Evolutionary conservation across 2,797 vertebrate species (phyloP), one percentile per base, ranked within the genome.

Genomic region (Xiphorhynchus erythropygius): DNA sequence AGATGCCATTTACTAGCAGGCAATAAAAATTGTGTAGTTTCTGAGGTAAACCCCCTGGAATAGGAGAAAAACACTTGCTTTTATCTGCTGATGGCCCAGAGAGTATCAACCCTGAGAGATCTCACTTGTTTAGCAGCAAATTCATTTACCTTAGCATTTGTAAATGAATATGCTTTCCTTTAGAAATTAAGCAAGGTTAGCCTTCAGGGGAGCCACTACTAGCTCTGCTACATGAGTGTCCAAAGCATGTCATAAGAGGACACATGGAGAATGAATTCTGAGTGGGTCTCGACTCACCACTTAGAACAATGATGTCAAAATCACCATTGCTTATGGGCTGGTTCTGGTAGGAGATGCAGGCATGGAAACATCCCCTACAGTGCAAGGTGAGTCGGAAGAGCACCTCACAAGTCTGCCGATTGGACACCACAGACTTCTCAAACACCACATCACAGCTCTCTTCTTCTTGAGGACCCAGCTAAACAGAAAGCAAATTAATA

Each of bases 281-380:
- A 77, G 83, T 57, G 87, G 65, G 28, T 92, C 82, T 95, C 37
- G 63, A 97, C 99, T 99, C 96, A 99, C 99, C 99, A 96, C 98
- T 99, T 95, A 99, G 98, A 97, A 99, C 99, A 98, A 99, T 99
- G 97, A 99, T 99, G 97, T 99, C 99, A 97, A 99, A 99, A 96
- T 99, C 98, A 60, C 99, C 99, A 59, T 99, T 99, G 97, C 98
- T 99, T 96, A 99, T 99, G 30, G 98, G 98, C 97, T 99, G 99
- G 94, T 98, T 98, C 97, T 98, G 98, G 97, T 99, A 99, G 89
- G 98, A 98, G 97, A 99, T 99, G 90, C 98, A 98, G 79, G 99
- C 98, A 80, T 98, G 98, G 98, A 99, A 99, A 97, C 99, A 99
- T 18, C 99, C 99, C 14, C 98, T 98, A 85, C 97, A 99, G 96